Base-by-base conservation (phyloP, 2,797 vertebrate species). In the Cuculus canorus region DNA sequence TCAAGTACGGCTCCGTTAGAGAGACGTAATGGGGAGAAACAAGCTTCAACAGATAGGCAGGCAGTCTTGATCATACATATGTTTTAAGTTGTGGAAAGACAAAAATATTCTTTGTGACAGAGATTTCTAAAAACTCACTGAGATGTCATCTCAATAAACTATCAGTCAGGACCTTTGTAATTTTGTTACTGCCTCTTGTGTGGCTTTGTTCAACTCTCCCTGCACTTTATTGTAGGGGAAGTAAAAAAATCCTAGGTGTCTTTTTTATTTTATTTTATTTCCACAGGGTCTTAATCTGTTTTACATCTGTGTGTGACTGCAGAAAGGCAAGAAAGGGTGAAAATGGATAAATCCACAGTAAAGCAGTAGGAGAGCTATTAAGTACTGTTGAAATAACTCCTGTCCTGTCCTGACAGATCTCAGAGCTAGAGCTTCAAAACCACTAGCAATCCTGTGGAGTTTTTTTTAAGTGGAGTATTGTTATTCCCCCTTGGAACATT, bases 381-480 rank as follows among this genome's bases (percentile, higher is more conserved):
- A 95, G 75, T 82, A 30, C 87, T 87, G 90, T 82, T 93, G 96
- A 97, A 98, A 95, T 97, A 97, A 97, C 97, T 98, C 98, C 98
- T 98, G 97, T 96, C 97, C 96, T 94, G 97, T 96, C 98, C 95
- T 97, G 97, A 98, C 78, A 95, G 97, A 97, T 98, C 97, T 96
- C 96, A 88, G 96, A 5, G 19, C 93, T 94, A 18, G 95, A 95
- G 86, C 88, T 97, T 88, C 94, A 92, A 91, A 97, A 97, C 87
- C 88, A 87, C 95, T 87, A 93, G 92, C 92, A 89, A 95, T 77
- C 65, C 57, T 83, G 85, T 0, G 0, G 80, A 77, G 27, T 21
- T 41, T 39, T 37, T 93, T 94, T 93, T 45, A 79, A 85, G 19
- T 23, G 56, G 87, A 82, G 82, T 86, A 59, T 79, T 93, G 60